Conservation (phyloP, 2,113 vertebrate genomes). For the Rhadina sibilatrix region DNA sequence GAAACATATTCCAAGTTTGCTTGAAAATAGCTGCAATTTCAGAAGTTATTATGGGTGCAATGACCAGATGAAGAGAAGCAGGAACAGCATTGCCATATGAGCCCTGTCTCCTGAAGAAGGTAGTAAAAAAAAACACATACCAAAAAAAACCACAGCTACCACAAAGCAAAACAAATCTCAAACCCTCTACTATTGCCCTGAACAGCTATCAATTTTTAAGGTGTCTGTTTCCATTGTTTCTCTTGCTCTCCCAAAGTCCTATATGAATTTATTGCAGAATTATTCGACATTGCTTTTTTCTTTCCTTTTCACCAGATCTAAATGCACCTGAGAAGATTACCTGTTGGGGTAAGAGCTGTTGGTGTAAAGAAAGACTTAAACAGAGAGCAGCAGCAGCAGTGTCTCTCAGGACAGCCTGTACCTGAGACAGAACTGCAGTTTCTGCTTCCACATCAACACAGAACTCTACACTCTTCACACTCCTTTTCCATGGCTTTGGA, state of each 20-base stretch:
- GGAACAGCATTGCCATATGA: background rate
- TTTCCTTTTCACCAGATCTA: background rate
- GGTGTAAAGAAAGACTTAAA: background rate
- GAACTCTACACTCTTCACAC: rapidly evolving
- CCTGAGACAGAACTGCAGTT: background rate
- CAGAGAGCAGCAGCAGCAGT: background rate
- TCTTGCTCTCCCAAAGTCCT: background rate
- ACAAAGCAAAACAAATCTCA: background rate
- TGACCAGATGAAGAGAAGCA: background rate
- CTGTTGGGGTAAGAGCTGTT: background rate
- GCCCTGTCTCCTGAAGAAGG: background rate
- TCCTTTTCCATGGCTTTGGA: background rate
- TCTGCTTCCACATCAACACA: background rate
- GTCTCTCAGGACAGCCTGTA: background rate
- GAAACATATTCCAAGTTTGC: background rate
- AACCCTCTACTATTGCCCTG: background rate
- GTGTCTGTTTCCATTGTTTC: background rate
- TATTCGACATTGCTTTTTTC: background rate
- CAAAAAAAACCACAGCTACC: background rate
- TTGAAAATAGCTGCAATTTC: background rate
- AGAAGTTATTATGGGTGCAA: background rate
- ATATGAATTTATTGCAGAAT: background rate
- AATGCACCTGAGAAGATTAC: background rate
- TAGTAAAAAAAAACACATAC: background rate
- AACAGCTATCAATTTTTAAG: background rate